phyloP scores from a whole-genome alignment of 2,888 invertebrate species.

The Nasonovia ribisnigri region DNA sequence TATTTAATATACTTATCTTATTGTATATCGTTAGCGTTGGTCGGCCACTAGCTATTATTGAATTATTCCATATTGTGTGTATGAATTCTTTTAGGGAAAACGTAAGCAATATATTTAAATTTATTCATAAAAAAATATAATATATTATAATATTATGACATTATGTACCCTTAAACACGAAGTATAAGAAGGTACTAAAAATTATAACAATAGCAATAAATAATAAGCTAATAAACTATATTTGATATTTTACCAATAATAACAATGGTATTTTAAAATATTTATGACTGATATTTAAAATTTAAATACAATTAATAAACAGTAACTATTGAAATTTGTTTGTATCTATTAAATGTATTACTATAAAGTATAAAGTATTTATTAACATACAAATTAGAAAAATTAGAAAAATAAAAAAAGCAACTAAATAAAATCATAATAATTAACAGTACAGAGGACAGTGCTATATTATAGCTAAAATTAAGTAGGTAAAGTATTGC shows the following conservation, averaged over 20 bases:
- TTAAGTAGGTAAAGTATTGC: not conserved
- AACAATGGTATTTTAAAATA: not conserved
- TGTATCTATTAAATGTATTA: not conserved
- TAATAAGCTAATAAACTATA: not conserved
- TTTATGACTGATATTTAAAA: slow-evolving; percentile 11
- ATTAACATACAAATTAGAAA: not conserved
- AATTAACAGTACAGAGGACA: not conserved
- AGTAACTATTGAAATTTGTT: not conserved
- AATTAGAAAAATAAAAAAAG: not conserved
- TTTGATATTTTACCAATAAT: not conserved
- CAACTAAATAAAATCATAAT: not conserved
- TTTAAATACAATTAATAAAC: slow-evolving; percentile 21
- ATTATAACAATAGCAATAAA: not conserved
- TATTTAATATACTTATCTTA: not conserved
- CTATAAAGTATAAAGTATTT: not conserved
- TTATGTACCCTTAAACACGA: not conserved
- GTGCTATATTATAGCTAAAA: not conserved
- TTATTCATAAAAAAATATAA: not conserved
- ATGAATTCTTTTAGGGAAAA: not conserved
- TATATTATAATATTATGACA: not conserved
- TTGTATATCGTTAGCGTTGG: not conserved
- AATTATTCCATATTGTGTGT: not conserved
- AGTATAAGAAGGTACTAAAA: not conserved
- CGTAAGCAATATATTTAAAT: not conserved
- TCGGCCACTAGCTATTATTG: not conserved